Evolutionary conservation across 2,797 vertebrate genomes (phyloP), one percentile per base, ranked within the genome.

Genomic region (Anguilla pacifica): DNA sequence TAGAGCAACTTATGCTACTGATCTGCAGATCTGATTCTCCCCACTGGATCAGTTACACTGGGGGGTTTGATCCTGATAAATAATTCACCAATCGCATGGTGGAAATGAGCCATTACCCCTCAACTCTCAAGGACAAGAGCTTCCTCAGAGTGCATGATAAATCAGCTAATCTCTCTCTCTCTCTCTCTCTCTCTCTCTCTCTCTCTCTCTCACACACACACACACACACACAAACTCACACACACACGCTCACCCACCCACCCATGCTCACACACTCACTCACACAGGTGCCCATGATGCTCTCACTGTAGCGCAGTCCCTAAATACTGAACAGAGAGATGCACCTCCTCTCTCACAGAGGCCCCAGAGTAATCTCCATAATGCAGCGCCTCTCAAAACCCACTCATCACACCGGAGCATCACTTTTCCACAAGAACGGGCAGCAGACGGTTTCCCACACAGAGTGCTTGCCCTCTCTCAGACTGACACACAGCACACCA

Each of bases 31-130:
- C 70, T 85, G 87, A 53, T 85, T 90, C 77, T 67, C 86, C 88
- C 83, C 81, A 85, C 77, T 86, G 67, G 87, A 93, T 93, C 85
- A 55, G 79, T 93, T 91, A 91, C 89, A 90, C 88, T 86, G 7
- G 28, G 0, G 35, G 0, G 53, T 91, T 91, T 91, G 92, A 93
- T 86, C 89, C 49, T 84, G 87, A 92, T 94, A 6, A 92, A 95
- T 94, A 89, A 94, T 94, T 93, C 85, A 93, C 43, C 88, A 74
- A 88, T 91, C 87, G 86, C 88, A 49, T 67, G 87, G 64, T 74
- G 55, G 81, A 86, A 88, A 88, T 46, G 87, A 90, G 22, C 55
- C 79, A 46, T 53, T 51, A 85, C 86, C 85, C 89, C 90, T 67
- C 22, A 35, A 79, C 74, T 87, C 87, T 91, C 89, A 93, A 92